Percentiles rank a stretch among this genome's conserved stretches.
phyloP scores from a whole-genome alignment of 2,113 vertebrate species.

The Archocentrus centrarchus region DNA sequence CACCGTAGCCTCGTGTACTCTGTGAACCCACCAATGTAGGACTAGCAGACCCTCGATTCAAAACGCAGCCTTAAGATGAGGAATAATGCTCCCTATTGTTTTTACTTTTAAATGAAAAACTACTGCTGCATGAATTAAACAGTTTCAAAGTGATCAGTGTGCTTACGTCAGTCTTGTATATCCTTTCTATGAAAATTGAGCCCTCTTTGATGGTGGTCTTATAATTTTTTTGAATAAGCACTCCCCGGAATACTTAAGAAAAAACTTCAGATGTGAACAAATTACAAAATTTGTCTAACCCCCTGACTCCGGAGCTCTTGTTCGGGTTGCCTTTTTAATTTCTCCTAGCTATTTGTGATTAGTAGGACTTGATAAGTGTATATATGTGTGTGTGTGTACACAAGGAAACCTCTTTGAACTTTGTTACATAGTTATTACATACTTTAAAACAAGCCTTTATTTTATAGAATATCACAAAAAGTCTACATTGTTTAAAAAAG shows the following conservation, averaged over 20 bases:
- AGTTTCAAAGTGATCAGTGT: background rate
- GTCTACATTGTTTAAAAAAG: too few relatives aligned
- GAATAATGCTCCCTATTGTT: slow-evolving; percentile 36
- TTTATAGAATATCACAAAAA: background rate
- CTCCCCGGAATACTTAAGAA: background rate
- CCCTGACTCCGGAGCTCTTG: background rate
- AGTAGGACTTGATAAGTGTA: background rate
- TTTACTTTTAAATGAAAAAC: slow-evolving; percentile 38
- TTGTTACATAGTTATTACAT: background rate
- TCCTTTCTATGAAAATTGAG: slow-evolving; percentile 1
- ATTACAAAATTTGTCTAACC: background rate
- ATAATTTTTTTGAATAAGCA: slow-evolving; percentile 10
- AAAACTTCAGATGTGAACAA: background rate
- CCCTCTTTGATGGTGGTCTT: slow-evolving; percentile 9
- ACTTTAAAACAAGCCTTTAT: background rate
- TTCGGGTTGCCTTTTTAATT: background rate
- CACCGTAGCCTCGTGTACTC: slow-evolving; percentile 36
- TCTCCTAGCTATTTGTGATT: background rate
- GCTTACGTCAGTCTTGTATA: slow-evolving; percentile 17
- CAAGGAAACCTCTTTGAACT: background rate
- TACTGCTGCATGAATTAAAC: slow-evolving; percentile 1
- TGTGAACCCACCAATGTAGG: slow-evolving; percentile 55
- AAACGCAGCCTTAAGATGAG: slow-evolving; percentile 59
- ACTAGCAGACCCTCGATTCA: slow-evolving; percentile 64
- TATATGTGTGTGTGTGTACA: too few relatives aligned